Base-by-base conservation (phyloP, 2,797 vertebrate genomes). In the Momotus momota region DNA sequence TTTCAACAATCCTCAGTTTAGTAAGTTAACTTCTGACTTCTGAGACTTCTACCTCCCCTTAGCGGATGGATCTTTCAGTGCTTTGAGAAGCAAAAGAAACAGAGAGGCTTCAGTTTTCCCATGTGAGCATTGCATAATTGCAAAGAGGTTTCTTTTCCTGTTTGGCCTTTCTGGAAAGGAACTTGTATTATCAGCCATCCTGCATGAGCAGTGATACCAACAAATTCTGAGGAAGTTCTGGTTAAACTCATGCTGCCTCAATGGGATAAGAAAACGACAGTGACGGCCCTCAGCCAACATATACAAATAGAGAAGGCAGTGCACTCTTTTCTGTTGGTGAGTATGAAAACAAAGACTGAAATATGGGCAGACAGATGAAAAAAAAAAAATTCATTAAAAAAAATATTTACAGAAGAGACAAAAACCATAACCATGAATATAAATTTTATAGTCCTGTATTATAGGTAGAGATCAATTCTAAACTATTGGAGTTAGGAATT, bases 161-260 rank as follows among this genome's bases (percentile, higher is more conserved):
- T 81, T 87, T 70, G 33, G 35, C 7, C 4, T 62, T 86, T 83
- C 43, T 83, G 72, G 64, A 95, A 88, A 93, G 57, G 33, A 93
- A 72, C 19, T 72, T 66, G 22, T 85, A 12, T 86, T 97, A 96
- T 94, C 95, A 91, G 60, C 35, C 62, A 73, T 86, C 43, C 82
- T 90, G 38, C 6, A 0, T 16, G 94, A 88, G 35, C 35, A 80
- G 12, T 54, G 88, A 95, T 67, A 88, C 33, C 23, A 92, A 41
- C 1, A 81, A 91, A 86, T 75, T 82, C 92, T 91, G 69, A 88
- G 90, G 78, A 96, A 94, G 70, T 88, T 93, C 94, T 97, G 86
- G 48, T 94, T 87, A 84, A 85, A 84, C n/a, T 94, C 65, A 85
- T n/a, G 23, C 4, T 23, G 75, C 67, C 52, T 91, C 69, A 81